These are phyloP conservation scores for Tragopan temminckii DNA, from an alignment of 2,797 vertebrate species.

Conservation along the genomic window DNA sequence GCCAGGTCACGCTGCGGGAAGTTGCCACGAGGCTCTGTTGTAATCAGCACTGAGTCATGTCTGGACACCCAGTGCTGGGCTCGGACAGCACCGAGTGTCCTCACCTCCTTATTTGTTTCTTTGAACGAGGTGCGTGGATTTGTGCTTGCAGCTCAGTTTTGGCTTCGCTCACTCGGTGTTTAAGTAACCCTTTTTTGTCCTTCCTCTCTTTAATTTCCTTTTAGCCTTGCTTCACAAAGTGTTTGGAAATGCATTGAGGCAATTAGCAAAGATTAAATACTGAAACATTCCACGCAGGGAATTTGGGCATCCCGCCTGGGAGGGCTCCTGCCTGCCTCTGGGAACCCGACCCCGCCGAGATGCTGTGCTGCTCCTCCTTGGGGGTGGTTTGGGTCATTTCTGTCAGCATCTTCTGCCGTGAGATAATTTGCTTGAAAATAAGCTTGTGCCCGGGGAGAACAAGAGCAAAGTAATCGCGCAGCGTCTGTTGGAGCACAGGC, in stretches of 20 bases:
- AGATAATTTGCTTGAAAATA: background rate
- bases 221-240: background rate
- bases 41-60: slow-evolving; percentile 49
- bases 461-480: accelerated
- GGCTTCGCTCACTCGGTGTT: background rate
- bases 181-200: background rate
- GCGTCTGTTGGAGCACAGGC: accelerated
- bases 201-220: background rate
- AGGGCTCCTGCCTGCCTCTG: accelerated
- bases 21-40: slow-evolving; percentile 40
- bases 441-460: background rate
- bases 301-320: background rate
- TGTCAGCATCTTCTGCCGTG: accelerated
- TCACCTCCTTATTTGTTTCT: background rate
- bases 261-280: background rate
- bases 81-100: slow-evolving; percentile 40
- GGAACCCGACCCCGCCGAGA: accelerated
- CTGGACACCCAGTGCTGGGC: slow-evolving; percentile 18
- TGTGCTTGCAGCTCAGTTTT: background rate
- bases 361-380: background rate
- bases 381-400: accelerated
- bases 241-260: background rate
- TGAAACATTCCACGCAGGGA: background rate
- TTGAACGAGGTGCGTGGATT: background rate
- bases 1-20: slow-evolving; percentile 49